Conservation (phyloP, 2,888 invertebrate genomes). For the Diaperis boleti region DNA sequence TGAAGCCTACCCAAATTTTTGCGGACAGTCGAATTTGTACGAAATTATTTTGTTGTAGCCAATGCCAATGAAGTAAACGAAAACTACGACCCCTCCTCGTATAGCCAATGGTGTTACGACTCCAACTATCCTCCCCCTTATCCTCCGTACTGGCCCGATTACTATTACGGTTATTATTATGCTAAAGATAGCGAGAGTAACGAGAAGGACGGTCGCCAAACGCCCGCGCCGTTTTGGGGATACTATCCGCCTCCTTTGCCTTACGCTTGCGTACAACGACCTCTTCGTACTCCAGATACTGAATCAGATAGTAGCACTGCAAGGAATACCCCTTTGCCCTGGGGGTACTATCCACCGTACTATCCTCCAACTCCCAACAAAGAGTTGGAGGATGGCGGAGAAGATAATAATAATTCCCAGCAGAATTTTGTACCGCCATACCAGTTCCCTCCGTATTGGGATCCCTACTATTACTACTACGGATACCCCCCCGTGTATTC, state of each 20-base stretch:
- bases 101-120: slow-evolving; percentile 57
- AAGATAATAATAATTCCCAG: slow-evolving; percentile 37
- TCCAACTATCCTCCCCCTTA: slow-evolving; percentile 52
- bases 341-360: slow-evolving; percentile 43
- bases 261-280: slow-evolving; percentile 28
- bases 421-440: slow-evolving; percentile 35
- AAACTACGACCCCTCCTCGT: slow-evolving; percentile 60
- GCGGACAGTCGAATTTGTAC: slow-evolving; percentile 19
- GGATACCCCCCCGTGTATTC: slow-evolving; percentile 61
- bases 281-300: slow-evolving; percentile 31
- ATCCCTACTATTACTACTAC: slow-evolving; percentile 62
- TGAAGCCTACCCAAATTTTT: slow-evolving; percentile 53
- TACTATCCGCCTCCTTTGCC: slow-evolving; percentile 53
- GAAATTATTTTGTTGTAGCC: slow-evolving; percentile 63
- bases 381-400: slow-evolving; percentile 25
- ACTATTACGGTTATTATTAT: slow-evolving; percentile 50
- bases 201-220: slow-evolving; percentile 41
- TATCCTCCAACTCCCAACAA: slow-evolving; percentile 21
- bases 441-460: slow-evolving; percentile 60
- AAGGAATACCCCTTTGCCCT: slow-evolving; percentile 43
- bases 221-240: slow-evolving; percentile 57
- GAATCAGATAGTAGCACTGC: slow-evolving; percentile 45
- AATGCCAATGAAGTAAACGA: slow-evolving; percentile 62
- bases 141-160: slow-evolving; percentile 56
- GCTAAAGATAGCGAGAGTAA: slow-evolving; percentile 36